phyloP scores from a whole-genome alignment of 2,113 vertebrate species.

The Notarius quadriscutis region DNA sequence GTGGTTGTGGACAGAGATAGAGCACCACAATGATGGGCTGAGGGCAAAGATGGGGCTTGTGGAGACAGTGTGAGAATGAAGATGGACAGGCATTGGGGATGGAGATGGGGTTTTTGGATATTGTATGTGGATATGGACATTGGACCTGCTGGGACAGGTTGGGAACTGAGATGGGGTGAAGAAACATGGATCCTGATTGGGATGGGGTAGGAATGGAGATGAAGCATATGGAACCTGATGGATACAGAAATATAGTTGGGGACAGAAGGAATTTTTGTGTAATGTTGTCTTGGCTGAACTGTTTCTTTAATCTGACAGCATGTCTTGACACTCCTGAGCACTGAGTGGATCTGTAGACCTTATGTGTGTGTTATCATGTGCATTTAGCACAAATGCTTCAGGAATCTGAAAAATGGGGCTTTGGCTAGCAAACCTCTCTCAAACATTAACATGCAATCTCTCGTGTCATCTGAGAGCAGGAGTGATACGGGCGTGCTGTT shows the following conservation, averaged over 20 bases:
- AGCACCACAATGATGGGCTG: background rate
- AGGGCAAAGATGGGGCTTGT: background rate
- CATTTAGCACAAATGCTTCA: background rate
- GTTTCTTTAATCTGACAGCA: background rate
- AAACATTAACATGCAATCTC: background rate
- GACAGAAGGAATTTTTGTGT: background rate
- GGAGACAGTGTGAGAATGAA: background rate
- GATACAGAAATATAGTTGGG: background rate
- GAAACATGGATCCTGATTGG: background rate
- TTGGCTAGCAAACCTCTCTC: constrained; percentile 2
- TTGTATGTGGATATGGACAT: background rate
- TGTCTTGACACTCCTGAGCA: background rate
- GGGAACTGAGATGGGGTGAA: background rate
- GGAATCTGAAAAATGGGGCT: constrained; percentile 3
- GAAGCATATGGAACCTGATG: background rate
- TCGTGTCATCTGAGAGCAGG: constrained; percentile 13
- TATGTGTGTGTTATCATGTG: background rate
- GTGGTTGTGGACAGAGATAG: background rate
- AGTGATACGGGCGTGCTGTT: background rate
- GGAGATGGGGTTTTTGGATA: background rate
- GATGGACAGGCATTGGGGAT: background rate
- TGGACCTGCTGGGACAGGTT: background rate
- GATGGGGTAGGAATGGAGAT: background rate
- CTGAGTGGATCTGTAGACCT: background rate
- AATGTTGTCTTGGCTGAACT: background rate